These are phyloP conservation scores for Calycopis cecrops DNA, from an alignment of 1,140 invertebrate genomes.

Conservation along the genomic window DNA sequence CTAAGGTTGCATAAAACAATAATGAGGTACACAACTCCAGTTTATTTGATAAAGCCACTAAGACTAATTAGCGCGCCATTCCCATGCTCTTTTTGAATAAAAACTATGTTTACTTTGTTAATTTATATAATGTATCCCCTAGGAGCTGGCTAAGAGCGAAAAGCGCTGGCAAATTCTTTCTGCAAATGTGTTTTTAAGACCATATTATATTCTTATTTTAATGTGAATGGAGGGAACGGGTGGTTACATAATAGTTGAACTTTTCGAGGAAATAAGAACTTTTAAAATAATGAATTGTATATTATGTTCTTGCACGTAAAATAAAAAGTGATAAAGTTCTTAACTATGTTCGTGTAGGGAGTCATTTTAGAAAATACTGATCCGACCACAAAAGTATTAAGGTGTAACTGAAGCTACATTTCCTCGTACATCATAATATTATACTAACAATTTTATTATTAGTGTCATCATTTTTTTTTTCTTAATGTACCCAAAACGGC, in stretches of 20 bases:
- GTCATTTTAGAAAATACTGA: no score
- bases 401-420: no score
- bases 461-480: no score
- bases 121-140: slow-evolving; percentile 16
- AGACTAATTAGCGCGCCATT: background rate
- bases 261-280: slow-evolving; percentile 10
- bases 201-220: slow-evolving; percentile 11
- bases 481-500: no score
- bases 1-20: no score
- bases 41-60: background rate
- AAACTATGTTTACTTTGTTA: slow-evolving; percentile 11
- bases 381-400: no score
- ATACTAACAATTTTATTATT: no score
- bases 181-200: slow-evolving; percentile 14
- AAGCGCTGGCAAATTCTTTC: slow-evolving; percentile 14
- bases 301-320: no score
- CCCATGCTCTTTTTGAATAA: slow-evolving; percentile 2
- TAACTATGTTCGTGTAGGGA: no score
- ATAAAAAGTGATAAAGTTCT: no score
- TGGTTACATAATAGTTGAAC: slow-evolving; percentile 10
- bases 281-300: slow-evolving; percentile 2
- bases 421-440: no score
- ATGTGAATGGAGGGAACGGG: slow-evolving; percentile 7
- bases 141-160: slow-evolving; percentile 10
- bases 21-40: background rate